A percentile compares a stretch with the other conserved stretches of the same genome.
Conservation (phyloP, 2,797 vertebrate genomes). For the Neosilurus hyrtlii region DNA sequence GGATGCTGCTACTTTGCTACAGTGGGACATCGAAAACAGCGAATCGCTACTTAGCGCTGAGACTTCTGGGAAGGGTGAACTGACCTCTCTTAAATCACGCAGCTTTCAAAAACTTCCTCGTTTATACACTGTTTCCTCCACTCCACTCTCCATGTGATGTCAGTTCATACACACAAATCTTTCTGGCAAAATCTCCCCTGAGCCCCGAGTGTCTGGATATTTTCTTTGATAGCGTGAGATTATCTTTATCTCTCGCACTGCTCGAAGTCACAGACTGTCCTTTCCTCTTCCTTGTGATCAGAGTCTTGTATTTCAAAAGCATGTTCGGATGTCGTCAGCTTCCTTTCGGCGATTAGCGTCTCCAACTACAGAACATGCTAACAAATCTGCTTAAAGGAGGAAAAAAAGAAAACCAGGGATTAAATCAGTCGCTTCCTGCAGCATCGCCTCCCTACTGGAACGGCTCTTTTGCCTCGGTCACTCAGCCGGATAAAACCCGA, state of each 20-base stretch:
- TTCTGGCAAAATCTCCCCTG: background rate
- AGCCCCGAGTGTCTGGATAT: background rate
- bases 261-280: background rate
- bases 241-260: background rate
- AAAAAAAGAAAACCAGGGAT: background rate
- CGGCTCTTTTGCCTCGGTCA: conserved; percentile 62
- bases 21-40: too few species aligned
- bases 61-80: too few species aligned
- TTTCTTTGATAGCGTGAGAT: background rate
- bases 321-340: conserved; percentile 10
- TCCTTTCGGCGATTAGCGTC: conserved; percentile 37
- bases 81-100: background rate
- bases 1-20: too few species aligned
- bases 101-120: background rate
- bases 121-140: background rate
- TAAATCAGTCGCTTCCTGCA: conserved; percentile 36
- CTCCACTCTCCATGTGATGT: background rate
- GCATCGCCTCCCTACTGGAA: background rate
- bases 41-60: too few species aligned
- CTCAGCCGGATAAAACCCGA: conserved; percentile 40
- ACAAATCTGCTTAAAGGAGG: conserved; percentile 21
- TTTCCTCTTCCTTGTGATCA: background rate
- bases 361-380: conserved; percentile 48
- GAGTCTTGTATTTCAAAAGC: conserved; percentile 3
- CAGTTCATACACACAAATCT: background rate